Evolutionary conservation across 2,797 vertebrate species (phyloP).

Genomic region (Mus spretus): DNA sequence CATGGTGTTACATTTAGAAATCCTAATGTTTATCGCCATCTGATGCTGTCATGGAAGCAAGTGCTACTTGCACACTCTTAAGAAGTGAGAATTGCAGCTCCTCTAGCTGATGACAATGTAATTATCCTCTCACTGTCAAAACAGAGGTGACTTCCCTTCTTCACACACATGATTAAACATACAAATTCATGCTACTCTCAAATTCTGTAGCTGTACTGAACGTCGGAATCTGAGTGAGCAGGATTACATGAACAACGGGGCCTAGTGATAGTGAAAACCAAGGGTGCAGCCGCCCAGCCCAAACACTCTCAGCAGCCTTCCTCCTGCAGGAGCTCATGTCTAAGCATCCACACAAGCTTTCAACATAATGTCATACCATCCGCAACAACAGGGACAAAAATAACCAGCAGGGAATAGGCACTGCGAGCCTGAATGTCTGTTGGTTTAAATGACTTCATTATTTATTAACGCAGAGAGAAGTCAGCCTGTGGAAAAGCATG

Average conservation of each 20-base stretch:
- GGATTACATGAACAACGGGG: constrained; percentile 64
- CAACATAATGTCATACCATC: constrained; percentile 83
- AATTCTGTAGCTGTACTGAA: constrained; percentile 45
- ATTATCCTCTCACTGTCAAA: constrained; percentile 83
- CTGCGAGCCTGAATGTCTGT: constrained; percentile 71
- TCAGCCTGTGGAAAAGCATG: constrained; percentile 51
- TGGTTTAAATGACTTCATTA: constrained; percentile 75
- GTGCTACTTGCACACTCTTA: constrained; percentile 80
- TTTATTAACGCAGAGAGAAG: constrained; percentile 70
- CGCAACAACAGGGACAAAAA: constrained; percentile 78
- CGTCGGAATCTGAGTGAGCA: constrained; percentile 63
- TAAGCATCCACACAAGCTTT: constrained; percentile 79
- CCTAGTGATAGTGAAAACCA: constrained; percentile 54
- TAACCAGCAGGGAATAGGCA: constrained; percentile 69
- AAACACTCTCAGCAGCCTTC: constrained; percentile 67
- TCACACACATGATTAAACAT: constrained; percentile 77
- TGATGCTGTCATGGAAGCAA: constrained; percentile 85
- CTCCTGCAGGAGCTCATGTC: constrained; percentile 61
- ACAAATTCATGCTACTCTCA: constrained; percentile 78
- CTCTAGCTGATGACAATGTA: constrained; percentile 85
- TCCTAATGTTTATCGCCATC: constrained; percentile 83
- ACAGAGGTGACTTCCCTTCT: constrained; percentile 81
- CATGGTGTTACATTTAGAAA: constrained; percentile 80
- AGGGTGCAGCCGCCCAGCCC: constrained; percentile 31
- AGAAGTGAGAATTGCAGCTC: constrained; percentile 84